A percentile compares a stretch with the other conserved stretches of the same genome.
Conservation (phyloP, 2,888 invertebrate species). For the Trachelus tabidus region DNA sequence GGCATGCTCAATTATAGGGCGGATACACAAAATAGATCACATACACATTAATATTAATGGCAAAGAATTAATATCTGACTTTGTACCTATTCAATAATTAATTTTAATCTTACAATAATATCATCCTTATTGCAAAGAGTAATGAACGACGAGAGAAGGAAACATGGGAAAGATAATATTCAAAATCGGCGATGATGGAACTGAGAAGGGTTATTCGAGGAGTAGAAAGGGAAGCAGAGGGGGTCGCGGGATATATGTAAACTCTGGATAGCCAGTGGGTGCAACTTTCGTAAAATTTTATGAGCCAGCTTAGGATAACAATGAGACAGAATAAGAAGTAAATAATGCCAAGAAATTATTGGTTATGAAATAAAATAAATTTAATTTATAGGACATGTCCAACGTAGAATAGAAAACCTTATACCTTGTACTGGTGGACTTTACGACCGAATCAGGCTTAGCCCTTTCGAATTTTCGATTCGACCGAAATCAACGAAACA, state of each 20-base stretch:
- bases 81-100: slow-evolving; percentile 62
- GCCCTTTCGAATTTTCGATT: slow-evolving; percentile 11
- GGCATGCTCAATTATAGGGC: slow-evolving; percentile 59
- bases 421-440: slow-evolving; percentile 34
- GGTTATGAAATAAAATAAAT: slow-evolving; percentile 41
- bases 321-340: slow-evolving; percentile 21
- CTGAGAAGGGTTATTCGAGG: neutral
- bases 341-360: slow-evolving; percentile 40
- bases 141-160: slow-evolving; percentile 18
- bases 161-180: no score
- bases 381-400: slow-evolving; percentile 39
- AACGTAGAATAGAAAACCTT: slow-evolving; percentile 40
- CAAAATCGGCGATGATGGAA: neutral
- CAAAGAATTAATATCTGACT: slow-evolving; percentile 59
- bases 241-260: slow-evolving; percentile 5
- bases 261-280: slow-evolving; percentile 35
- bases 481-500: no score
- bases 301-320: slow-evolving; percentile 44
- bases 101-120: slow-evolving; percentile 36
- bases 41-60: slow-evolving; percentile 39
- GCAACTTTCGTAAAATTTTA: slow-evolving; percentile 50
- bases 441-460: slow-evolving; percentile 24
- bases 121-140: slow-evolving; percentile 34
- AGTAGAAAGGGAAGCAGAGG: neutral
- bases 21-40: slow-evolving; percentile 41